Base-by-base conservation (phyloP, 2,113 vertebrate genomes). In the Porphyrio hochstetteri region DNA sequence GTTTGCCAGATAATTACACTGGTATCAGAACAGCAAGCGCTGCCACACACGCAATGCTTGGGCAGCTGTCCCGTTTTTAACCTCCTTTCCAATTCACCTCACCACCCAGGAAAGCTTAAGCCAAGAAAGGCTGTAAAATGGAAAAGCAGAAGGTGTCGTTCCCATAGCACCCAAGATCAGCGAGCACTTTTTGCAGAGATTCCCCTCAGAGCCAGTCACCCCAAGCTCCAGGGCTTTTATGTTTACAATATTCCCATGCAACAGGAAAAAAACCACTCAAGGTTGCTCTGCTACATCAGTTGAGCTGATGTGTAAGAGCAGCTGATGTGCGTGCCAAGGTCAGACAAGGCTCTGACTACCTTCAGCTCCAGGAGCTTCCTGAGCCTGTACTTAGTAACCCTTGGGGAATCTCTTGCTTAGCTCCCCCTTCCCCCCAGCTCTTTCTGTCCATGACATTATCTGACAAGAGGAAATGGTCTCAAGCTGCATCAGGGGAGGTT, bases 11-110 rank as follows among this genome's bases (percentile, higher is more conserved):
- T 20, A 63, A 59, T 16, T 25, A 19, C 6, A 25, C 10, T 33
- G 61, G 3, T 42, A 44, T 2, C 33, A 59, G 57, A 71, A 56
- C 24, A 83, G 24, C 33, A 31, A 83, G 67, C 17, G 5, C 12
- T 33, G 23, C 15, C 55, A 70, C 0, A 0, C 13, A 24, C 0
- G 9, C 55, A 60, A 15, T 0, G 4, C 5, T 10, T 33, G 33
- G 40, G 55, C 78, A 88, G 44, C 63, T 46, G 16, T 25, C 27
- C 55, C 68, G 36, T 20, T 53, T 46, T 29, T 12, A 48, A 38
- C 29, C 55, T 46, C 15, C 36, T 50, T 24, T 40, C 27, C 56
- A n/a, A 46, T 17, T 67, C 64, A 38, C 14, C n/a, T 40, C 36
- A 28, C 48, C 77, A 29, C 11, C 40, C 28, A n/a, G 31, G 27